Conservation (phyloP, 2,888 invertebrate species). For the Capitulum mitella region DNA sequence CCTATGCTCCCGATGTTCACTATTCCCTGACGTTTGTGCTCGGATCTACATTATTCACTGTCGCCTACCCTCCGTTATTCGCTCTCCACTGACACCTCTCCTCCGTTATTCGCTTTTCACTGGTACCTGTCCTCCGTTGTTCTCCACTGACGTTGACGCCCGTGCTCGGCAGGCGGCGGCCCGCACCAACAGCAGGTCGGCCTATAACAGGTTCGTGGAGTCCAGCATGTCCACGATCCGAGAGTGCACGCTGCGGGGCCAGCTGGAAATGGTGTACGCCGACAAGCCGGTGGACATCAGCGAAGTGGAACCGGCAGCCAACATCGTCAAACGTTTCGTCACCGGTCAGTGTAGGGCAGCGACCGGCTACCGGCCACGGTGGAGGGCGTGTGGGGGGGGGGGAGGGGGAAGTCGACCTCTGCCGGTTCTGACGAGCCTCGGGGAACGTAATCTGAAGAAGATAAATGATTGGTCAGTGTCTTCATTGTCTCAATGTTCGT, state of each 20-base stretch:
- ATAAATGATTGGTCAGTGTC: no score
- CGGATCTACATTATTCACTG: no score
- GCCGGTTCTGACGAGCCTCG: no score
- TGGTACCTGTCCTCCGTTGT: no score
- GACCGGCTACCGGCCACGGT: background rate
- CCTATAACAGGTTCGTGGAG: conserved; percentile 77
- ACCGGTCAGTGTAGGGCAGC: conserved; percentile 54
- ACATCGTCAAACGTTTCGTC: conserved; percentile 90
- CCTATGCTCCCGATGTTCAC: no score
- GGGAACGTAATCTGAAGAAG: no score
- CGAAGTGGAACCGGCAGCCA: conserved; percentile 77
- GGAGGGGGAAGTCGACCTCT: background rate
- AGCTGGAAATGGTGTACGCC: conserved; percentile 65
- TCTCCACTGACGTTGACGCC: conserved; percentile 38
- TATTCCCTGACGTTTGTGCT: no score
- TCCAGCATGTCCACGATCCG: conserved; percentile 77
- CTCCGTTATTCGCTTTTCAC: no score
- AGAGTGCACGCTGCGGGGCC: conserved; percentile 84
- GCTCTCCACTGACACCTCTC: no score
- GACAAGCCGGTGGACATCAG: conserved; percentile 60
- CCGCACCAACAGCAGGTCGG: conserved; percentile 64
- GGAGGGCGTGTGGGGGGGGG: background rate
- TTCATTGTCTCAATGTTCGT: no score
- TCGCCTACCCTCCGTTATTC: no score
- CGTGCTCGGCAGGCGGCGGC: conserved; percentile 66